These are phyloP conservation scores for Folsomia candida DNA, from an alignment of 2,888 invertebrate species.

Conservation along the genomic window DNA sequence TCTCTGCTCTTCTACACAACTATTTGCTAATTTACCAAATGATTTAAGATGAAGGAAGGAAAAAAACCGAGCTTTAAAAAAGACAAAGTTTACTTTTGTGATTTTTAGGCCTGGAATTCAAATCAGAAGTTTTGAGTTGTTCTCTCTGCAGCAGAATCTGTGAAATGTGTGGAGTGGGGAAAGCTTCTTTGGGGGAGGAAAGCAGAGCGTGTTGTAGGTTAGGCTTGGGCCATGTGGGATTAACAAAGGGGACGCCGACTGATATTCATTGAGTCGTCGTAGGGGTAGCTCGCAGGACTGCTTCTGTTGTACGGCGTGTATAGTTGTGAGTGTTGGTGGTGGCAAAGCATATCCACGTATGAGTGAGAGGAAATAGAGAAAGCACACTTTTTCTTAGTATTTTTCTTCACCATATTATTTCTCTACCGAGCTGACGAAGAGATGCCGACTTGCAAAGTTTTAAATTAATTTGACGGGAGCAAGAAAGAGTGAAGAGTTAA, in stretches of 20 bases:
- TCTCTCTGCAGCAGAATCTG: not conserved
- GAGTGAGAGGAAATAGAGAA: too few species aligned
- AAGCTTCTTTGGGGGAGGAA: not conserved
- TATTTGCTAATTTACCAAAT: constrained; percentile 27
- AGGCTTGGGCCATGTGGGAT: not conserved
- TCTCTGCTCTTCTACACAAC: too few species aligned
- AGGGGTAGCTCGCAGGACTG: too few species aligned
- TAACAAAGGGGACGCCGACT: constrained; percentile 4
- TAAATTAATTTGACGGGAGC: constrained; percentile 49
- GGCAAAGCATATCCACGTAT: too few species aligned
- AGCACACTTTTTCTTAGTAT: constrained; percentile 37
- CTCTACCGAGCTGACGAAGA: constrained; percentile 35
- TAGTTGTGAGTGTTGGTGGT: too few species aligned
- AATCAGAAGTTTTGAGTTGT: constrained; percentile 13
- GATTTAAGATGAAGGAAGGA: constrained; percentile 31
- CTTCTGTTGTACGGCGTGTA: too few species aligned
- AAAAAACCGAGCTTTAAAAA: constrained; percentile 22
- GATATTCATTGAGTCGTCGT: too few species aligned
- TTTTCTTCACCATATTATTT: constrained; percentile 34
- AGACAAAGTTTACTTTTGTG: constrained; percentile 36
- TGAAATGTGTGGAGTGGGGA: constrained; percentile 8
- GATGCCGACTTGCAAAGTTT: constrained; percentile 41
- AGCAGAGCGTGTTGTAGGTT: not conserved
- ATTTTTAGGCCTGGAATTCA: constrained; percentile 27
- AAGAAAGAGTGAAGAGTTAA: constrained; percentile 46